Evolutionary conservation across 2,797 vertebrate species (phyloP), one percentile per base, ranked within the genome.

Genomic region (Myiothlypis chrysogaster): DNA sequence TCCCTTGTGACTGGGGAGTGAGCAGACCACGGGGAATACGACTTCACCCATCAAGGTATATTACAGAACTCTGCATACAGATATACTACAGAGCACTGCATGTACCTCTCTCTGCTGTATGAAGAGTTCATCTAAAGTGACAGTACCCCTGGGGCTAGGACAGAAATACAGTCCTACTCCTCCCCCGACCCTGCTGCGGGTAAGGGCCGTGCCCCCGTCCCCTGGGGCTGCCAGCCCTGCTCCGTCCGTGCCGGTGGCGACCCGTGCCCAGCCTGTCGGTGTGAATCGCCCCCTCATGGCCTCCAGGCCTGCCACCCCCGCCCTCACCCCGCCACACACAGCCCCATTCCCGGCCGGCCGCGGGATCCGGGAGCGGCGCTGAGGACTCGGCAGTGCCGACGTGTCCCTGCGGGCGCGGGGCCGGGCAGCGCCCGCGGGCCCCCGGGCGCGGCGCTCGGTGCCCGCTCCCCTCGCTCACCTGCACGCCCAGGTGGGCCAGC

Each of bases 401-500:
- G 95, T 96, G 95, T 79, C 89, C 75, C 49, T 59, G 1, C 27
- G 60, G 23, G 24, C 21, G 14, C 34, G 2, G 28, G 46, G 18
- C 72, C 27, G 14, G 19, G 49, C 24, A 43, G 30, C 23, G 16
- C 76, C 43, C 14, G 4, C 5, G 32, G 63, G 27, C 2, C 7
- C 12, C 27, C 43, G 11, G 22, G 3, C 43, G 39, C 14, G 16
- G 9, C 64, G 44, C 86, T 83, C 94, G 86, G 46, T 61, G 92
- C 79, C 70, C 4, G 37, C 56, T 18, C 10, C 44, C 46, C 32
- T 2, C 19, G 23, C 75, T 99, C 95, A 99, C 99, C 97, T 98
- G 98, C 49, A 98, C 99, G 66, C 99, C 98, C 43, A 99, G 97
- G 97, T 99, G 99, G 3, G 99, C 99, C 78, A 99, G 97, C 43